Evolutionary conservation across 1,140 invertebrate genomes (phyloP).

Genomic region (Brachionus manjavacas): DNA sequence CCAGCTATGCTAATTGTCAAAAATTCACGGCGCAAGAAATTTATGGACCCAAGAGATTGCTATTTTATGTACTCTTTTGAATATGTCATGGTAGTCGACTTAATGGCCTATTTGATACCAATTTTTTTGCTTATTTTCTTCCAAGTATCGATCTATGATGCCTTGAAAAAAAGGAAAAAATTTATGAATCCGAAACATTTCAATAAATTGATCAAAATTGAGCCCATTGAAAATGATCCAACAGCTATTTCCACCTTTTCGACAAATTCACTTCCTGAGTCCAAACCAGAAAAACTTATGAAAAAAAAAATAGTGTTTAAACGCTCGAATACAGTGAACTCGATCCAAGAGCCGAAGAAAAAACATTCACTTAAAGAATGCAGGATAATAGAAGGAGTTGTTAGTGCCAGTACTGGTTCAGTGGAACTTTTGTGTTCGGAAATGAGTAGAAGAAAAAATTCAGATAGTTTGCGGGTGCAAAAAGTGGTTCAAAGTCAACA

Average conservation of each 20-base stretch:
- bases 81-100: background rate
- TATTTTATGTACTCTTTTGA: constrained; percentile 11
- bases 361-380: background rate
- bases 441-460: background rate
- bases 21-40: background rate
- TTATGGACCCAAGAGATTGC: background rate
- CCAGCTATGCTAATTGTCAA: background rate
- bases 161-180: background rate
- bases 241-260: background rate
- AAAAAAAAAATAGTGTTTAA: background rate
- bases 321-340: background rate
- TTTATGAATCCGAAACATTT: background rate
- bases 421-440: no score
- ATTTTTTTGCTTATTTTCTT: constrained; percentile 8
- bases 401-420: background rate
- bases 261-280: background rate
- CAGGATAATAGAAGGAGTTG: background rate
- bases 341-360: background rate
- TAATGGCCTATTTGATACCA: constrained; percentile 19
- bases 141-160: background rate
- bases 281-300: background rate
- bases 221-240: background rate
- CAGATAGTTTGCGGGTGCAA: background rate
- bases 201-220: background rate
- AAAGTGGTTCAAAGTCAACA: constrained; percentile 6